Conservation (phyloP, 2,113 vertebrate genomes). For the Sturnus vulgaris region DNA sequence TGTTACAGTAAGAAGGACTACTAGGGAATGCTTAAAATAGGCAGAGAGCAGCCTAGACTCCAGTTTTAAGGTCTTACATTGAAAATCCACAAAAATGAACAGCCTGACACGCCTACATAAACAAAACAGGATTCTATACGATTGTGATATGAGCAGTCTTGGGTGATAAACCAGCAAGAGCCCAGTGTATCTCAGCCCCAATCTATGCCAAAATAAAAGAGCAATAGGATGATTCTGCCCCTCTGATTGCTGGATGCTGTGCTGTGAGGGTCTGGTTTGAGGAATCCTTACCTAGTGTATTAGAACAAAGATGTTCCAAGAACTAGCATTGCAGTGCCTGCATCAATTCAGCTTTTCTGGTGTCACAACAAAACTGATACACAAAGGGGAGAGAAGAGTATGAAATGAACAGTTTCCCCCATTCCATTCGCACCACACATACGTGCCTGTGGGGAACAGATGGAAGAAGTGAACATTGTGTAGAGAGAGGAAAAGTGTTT, state of each 20-base stretch:
- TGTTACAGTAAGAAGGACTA: slow-evolving; percentile 1
- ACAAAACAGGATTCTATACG: not conserved
- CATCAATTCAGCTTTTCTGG: not conserved
- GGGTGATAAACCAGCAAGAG: not conserved
- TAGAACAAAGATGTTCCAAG: not conserved
- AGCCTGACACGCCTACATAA: slow-evolving; percentile 35
- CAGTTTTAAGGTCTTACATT: slow-evolving; percentile 24
- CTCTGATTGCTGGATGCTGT: not conserved
- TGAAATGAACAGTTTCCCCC: slow-evolving; percentile 44
- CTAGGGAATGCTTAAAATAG: slow-evolving; percentile 19
- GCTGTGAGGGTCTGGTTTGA: not conserved
- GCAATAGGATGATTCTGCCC: not conserved
- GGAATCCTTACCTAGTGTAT: not conserved
- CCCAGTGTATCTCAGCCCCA: not conserved
- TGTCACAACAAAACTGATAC: slow-evolving; percentile 46
- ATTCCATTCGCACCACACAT: not conserved
- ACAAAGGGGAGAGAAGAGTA: slow-evolving; percentile 39
- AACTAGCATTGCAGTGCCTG: not conserved
- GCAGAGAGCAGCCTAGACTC: not conserved
- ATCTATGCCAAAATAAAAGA: slow-evolving; percentile 4
- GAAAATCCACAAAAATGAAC: slow-evolving; percentile 42
- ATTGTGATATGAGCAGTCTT: slow-evolving; percentile 18
- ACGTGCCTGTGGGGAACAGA: slow-evolving; percentile 52
- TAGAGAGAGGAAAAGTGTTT: slow-evolving; percentile 25
- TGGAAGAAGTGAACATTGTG: slow-evolving; percentile 47